Conservation (phyloP, 2,113 vertebrate genomes). For the Percopsis transmontana region DNA sequence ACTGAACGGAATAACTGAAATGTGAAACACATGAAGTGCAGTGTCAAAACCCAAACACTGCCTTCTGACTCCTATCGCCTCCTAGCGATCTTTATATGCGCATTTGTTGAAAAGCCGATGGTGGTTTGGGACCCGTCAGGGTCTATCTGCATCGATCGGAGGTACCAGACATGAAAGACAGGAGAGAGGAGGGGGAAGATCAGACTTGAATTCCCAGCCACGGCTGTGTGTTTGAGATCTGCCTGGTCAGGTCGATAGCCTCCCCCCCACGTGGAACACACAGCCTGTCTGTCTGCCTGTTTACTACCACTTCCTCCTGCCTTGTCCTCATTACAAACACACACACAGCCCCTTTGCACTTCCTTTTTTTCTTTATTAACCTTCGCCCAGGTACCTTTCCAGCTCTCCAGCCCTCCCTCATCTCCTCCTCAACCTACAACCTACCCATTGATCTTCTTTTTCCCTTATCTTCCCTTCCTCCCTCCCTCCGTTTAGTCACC, state of each 20-base stretch:
- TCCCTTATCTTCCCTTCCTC: background rate
- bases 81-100: background rate
- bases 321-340: constrained; percentile 6
- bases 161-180: constrained; percentile 28
- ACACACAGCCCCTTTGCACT: background rate
- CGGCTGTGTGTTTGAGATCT: constrained; percentile 40
- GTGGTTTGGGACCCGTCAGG: constrained; percentile 13
- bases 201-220: constrained; percentile 29
- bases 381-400: background rate
- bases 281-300: constrained; percentile 25
- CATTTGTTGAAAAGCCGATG: background rate
- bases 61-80: too few species aligned
- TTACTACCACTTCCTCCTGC: constrained; percentile 22
- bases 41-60: too few species aligned
- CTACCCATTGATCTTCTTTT: too few species aligned
- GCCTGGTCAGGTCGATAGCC: constrained; percentile 48
- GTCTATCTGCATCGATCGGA: constrained; percentile 23
- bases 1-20: too few species aligned
- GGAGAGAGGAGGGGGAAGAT: constrained; percentile 12
- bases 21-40: too few species aligned
- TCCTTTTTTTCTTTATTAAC: background rate
- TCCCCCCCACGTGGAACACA: constrained; percentile 23
- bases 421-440: too few species aligned
- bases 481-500: background rate
- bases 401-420: background rate